Evolutionary conservation across 2,113 vertebrate genomes (phyloP).

Genomic region (Trinectes maculatus): DNA sequence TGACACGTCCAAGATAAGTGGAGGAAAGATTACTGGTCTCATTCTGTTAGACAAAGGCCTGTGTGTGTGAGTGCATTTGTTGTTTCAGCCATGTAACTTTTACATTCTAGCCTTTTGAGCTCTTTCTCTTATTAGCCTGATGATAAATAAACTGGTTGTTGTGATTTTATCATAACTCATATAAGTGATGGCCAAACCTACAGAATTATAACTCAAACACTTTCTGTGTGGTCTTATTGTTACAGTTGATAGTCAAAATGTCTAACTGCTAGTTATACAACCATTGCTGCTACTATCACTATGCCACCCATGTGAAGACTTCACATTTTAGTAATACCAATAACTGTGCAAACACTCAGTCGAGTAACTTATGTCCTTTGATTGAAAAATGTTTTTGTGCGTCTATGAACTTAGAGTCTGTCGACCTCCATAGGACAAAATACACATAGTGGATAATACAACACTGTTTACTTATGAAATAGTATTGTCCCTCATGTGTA

Average conservation of each 20-base stretch:
- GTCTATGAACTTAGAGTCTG: not conserved
- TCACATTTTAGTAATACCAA: not conserved
- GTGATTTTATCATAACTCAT: not conserved
- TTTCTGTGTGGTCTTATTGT: not conserved
- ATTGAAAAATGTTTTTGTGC: not conserved
- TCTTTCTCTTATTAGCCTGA: slow-evolving; percentile 15
- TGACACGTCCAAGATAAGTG: slow-evolving; percentile 70
- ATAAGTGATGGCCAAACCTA: not conserved
- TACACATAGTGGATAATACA: slow-evolving; percentile 15
- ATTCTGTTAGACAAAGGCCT: slow-evolving; percentile 68
- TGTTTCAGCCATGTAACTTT: slow-evolving; percentile 45
- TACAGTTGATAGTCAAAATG: not conserved
- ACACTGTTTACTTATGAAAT: slow-evolving; percentile 2
- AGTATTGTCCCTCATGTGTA: slow-evolving; percentile 26
- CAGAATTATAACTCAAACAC: not conserved
- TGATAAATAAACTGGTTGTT: slow-evolving; percentile 20
- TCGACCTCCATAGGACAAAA: slow-evolving; percentile 1
- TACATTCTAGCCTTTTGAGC: slow-evolving; percentile 13
- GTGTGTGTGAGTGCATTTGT: slow-evolving; percentile 42
- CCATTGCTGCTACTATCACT: not conserved
- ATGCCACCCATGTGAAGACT: not conserved
- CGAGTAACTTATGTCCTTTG: not conserved
- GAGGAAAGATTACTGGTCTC: slow-evolving; percentile 71
- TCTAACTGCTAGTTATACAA: not conserved
- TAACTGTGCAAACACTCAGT: slow-evolving; percentile 1